phyloP scores from a whole-genome alignment of 1,140 invertebrate genomes.

The Nixonia krombeini region DNA sequence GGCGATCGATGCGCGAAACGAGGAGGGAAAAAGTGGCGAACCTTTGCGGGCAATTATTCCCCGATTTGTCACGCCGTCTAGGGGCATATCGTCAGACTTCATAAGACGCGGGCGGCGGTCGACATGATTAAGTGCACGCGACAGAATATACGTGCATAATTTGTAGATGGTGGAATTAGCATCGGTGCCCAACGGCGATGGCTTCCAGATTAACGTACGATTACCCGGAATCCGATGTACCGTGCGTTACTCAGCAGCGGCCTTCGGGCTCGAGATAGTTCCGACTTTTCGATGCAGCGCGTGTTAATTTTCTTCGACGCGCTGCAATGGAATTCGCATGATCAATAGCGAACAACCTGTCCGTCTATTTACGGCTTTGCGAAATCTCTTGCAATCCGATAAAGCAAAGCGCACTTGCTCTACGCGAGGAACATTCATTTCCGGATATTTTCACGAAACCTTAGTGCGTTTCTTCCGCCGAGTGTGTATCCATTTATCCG shows the following conservation, averaged over 20 bases:
- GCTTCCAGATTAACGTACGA: slow-evolving; percentile 30
- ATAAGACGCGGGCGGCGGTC: slow-evolving; percentile 6
- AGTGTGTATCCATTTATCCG: too few relatives aligned
- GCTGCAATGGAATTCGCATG: slow-evolving; percentile 22
- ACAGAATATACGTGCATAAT: slow-evolving; percentile 32
- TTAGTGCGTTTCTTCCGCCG: too few relatives aligned
- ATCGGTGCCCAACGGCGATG: background rate
- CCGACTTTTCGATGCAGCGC: slow-evolving; percentile 10
- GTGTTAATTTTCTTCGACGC: slow-evolving; percentile 33
- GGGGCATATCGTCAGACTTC: slow-evolving; percentile 13
- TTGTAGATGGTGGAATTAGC: slow-evolving; percentile 14
- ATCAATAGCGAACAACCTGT: slow-evolving; percentile 21
- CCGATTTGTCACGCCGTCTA: slow-evolving; percentile 26
- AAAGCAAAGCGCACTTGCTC: background rate
- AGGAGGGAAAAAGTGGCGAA: slow-evolving; percentile 19
- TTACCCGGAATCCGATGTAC: slow-evolving; percentile 24
- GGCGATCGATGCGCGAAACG: slow-evolving; percentile 18
- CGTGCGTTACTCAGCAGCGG: too few relatives aligned
- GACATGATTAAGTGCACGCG: slow-evolving; percentile 40
- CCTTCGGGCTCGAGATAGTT: background rate
- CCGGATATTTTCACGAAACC: too few relatives aligned
- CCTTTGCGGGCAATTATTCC: slow-evolving; percentile 33
- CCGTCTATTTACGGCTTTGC: slow-evolving; percentile 14
- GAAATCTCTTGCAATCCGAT: slow-evolving; percentile 5
- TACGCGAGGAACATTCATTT: background rate